Conservation (phyloP, 2,888 invertebrate species). For the Ophioninae sp. region DNA sequence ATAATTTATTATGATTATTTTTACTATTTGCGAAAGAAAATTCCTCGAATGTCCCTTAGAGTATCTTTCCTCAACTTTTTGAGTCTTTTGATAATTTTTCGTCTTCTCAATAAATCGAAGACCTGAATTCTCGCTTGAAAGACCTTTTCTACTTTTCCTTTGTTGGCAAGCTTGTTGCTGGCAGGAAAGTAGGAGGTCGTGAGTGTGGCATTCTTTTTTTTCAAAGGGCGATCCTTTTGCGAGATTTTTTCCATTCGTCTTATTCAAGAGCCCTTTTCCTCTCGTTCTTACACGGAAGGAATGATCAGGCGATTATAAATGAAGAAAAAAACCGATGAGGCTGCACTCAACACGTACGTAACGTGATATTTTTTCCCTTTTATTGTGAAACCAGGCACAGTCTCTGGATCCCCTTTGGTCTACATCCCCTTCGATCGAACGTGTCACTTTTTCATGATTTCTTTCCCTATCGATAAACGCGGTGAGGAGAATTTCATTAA, state of each 20-base stretch:
- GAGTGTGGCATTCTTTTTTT: constrained; percentile 14
- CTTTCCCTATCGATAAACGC: not conserved
- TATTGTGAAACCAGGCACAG: constrained; percentile 8
- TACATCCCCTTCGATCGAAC: constrained; percentile 41
- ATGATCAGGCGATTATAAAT: constrained; percentile 20
- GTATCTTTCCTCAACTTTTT: no score
- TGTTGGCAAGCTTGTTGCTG: not conserved
- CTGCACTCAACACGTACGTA: constrained; percentile 6
- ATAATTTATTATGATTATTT: no score
- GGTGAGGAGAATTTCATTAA: not conserved
- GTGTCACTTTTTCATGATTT: constrained; percentile 15
- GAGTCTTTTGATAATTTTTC: no score
- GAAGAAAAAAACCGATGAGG: constrained; percentile 8
- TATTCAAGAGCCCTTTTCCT: constrained; percentile 24
- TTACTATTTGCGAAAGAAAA: no score
- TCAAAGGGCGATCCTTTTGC: not conserved
- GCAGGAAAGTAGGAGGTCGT: not conserved
- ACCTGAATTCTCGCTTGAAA: not conserved
- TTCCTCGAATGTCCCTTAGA: no score
- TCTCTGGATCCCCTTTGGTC: not conserved
- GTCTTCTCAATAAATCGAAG: no score
- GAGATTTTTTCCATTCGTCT: constrained; percentile 21
- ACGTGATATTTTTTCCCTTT: constrained; percentile 15
- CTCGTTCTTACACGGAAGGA: constrained; percentile 4
- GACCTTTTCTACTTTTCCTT: not conserved